Base-by-base conservation (phyloP, 2,888 invertebrate genomes). In the Acanthosepion lycidas region DNA sequence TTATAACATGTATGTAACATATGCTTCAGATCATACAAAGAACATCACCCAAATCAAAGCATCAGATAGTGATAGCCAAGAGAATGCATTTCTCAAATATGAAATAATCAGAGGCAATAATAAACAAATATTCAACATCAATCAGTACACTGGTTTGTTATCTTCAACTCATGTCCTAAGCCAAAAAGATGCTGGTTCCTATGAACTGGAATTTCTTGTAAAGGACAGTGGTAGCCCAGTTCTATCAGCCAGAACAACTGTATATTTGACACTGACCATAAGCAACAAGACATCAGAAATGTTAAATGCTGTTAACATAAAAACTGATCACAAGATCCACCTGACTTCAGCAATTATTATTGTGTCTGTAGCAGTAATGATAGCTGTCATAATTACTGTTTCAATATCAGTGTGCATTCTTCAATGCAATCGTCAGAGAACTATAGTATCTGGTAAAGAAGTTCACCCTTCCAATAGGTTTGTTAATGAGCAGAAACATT, bases 51-150 rank as follows among this genome's bases (percentile, higher is more conserved):
- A 78, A 1, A 4, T 78, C 33, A 78, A 78, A 33, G 78, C 78
- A 78, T 1, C 78, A 3, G 78, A 78, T 15, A 5, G 78, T 3
- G 78, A 78, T 33, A 78, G 78, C 33, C 78, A 78, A 78, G 78
- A 78, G 78, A 78, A 78, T 78, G 78, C 78, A 78, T 78, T 78
- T 78, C 78, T 78, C 33, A 78, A 78, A 78, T 78, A 78, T 78
- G 78, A 78, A 78, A 78, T 78, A 78, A 78, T 78, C 78, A 78
- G 78, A 78, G 78, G 78, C 78, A 78, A 78, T 78, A 5, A 15
- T 15, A 78, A 78, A 5, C 78, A 78, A 33, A 78, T 78, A 78
- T 78, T 78, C 78, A 78, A 33, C 78, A 78, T 78, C 3, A 78
- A 78, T 15, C 78, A 78, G n/a, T 78, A 78, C 18, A 78, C 78